Conservation (phyloP, 2,797 vertebrate genomes). For the Spheniscus humboldti region DNA sequence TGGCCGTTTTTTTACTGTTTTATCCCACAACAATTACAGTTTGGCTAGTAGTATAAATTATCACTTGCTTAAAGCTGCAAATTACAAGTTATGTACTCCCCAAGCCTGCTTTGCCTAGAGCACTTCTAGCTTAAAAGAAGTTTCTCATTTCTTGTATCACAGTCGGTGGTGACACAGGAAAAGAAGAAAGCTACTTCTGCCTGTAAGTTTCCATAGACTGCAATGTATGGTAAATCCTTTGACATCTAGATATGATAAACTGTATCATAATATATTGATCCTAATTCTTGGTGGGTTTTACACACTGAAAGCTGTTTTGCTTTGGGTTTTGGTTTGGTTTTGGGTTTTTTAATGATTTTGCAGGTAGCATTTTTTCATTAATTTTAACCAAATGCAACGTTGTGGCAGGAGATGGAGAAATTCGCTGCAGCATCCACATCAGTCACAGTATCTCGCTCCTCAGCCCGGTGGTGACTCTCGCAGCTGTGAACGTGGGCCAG, state of each 20-base stretch:
- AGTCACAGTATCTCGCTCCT: not conserved
- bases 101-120: not conserved
- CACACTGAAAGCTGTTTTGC: not conserved
- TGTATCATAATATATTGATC: not conserved
- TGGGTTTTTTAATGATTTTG: not conserved
- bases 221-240: not conserved
- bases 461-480: not conserved
- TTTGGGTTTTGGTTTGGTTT: not conserved
- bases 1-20: not conserved
- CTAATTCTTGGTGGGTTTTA: slow-evolving; percentile 2
- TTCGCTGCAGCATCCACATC: not conserved
- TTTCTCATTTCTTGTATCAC: not conserved
- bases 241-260: not conserved
- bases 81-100: not conserved
- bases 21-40: not conserved
- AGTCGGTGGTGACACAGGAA: not conserved
- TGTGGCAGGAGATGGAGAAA: not conserved
- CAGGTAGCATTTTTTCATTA: not conserved
- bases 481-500: not conserved
- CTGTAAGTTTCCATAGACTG: not conserved
- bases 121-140: slow-evolving; percentile 11
- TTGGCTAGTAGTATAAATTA: not conserved
- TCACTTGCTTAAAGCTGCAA: not conserved
- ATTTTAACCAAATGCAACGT: not conserved
- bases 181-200: not conserved